Base-by-base conservation (phyloP, 2,113 vertebrate species). In the Hippolais icterina region DNA sequence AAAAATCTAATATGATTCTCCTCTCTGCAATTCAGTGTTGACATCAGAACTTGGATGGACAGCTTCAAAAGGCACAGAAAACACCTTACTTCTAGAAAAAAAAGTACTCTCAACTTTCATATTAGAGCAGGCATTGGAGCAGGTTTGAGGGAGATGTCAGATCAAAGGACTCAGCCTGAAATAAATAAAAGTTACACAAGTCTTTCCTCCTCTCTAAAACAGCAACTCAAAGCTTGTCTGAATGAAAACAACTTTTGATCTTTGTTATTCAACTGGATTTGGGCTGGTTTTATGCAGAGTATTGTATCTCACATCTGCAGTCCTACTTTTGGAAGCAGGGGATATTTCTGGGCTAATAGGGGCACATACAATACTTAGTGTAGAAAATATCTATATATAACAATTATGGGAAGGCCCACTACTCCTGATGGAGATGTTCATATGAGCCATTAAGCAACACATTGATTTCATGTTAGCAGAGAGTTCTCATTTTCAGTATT, bases 381-480 rank as follows among this genome's bases (percentile, higher is more conserved):
- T 24, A 77, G 35, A 83, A 92, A 97, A 82, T 54, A 81, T 1
- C 75, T 79, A 23, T 50, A 41, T 35, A 12, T 41, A 89, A 29
- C 52, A 68, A 49, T 83, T 83, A 76, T 15, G 44, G 56, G 29
- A 78, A 87, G 44, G 74, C 53, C 64, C 63, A 44, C 75, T 90
- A 7, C 76, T 81, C 79, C 39, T 44, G 50, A 80, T 78, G 49
- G 52, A 94, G 50, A 54, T 60, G 83, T 76, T 96, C 74, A 75
- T 64, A 80, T 37, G 41, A 96, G n/a, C 63, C 76, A 76, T 83
- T 93, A 93, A 91, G 53, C 27, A 88, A 50, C 31, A 37, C 33
- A 76, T 69, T 1, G 19, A 90, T 81, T 88, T 88, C 70, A 63
- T 20, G 29, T 49, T 54, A 92, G 25, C 46, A 77, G 63, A 59